Percentiles rank a stretch among this genome's conserved stretches.
Evolutionary conservation across 2,888 invertebrate species (phyloP).

Genomic region (Andrena haemorrhoa): DNA sequence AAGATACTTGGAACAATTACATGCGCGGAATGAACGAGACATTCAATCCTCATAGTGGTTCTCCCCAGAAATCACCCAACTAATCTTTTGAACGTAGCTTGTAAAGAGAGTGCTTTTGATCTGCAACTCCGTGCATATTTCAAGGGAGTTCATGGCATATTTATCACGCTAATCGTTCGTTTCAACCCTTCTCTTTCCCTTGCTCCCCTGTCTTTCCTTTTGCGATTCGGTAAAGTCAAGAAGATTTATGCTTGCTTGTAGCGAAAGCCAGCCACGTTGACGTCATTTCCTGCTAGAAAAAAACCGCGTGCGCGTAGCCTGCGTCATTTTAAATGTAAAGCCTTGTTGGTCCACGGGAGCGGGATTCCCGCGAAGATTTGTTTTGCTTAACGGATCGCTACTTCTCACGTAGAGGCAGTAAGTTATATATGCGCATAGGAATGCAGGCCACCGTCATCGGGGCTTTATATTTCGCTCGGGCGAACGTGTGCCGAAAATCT

Average conservation of each 20-base stretch:
- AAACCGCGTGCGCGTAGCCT: neutral
- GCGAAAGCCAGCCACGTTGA: neutral
- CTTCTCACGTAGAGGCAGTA: slow-evolving; percentile 49
- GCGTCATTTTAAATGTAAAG: slow-evolving; percentile 10
- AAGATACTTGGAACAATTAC: neutral
- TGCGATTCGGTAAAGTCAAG: neutral
- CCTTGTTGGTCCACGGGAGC: neutral
- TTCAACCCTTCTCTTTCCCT: no score
- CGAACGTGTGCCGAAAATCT: slow-evolving; percentile 51
- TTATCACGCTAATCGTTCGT: no score
- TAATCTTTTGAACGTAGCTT: no score
- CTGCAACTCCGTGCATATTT: no score
- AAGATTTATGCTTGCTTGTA: neutral
- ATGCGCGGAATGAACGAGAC: no score
- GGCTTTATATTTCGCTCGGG: slow-evolving; percentile 38
- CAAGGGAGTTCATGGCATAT: no score
- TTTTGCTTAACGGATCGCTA: slow-evolving; percentile 46
- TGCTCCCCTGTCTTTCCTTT: neutral
- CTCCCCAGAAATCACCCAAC: no score
- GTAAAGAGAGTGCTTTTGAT: no score
- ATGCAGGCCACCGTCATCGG: slow-evolving; percentile 38
- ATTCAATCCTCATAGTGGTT: no score
- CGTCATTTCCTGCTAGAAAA: neutral
- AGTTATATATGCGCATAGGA: slow-evolving; percentile 44
- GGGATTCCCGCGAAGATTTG: slow-evolving; percentile 35